Base-by-base conservation (phyloP, 2,113 vertebrate species). In the Hippolais icterina region DNA sequence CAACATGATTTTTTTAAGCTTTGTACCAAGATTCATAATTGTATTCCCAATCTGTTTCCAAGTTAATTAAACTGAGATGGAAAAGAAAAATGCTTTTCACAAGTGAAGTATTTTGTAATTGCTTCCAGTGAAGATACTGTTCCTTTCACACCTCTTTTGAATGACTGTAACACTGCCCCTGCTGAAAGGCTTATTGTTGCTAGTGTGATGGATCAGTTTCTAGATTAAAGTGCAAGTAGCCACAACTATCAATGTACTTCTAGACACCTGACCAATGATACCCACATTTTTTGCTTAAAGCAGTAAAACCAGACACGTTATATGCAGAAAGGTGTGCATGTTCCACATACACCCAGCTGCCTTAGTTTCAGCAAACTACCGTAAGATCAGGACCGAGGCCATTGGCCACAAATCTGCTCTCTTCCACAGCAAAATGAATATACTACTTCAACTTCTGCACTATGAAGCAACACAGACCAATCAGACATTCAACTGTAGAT, bases 11-110 rank as follows among this genome's bases (percentile, higher is more conserved):
- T 95, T 92, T 90, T 82, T 4, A 77, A 94, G 82, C 68, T 90
- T 90, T 83, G 56, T 76, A 94, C 79, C n/a, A 92, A 70, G 75
- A 66, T 68, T 63, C 19, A 41, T 44, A 81, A 85, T 70, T 83
- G 33, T 79, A 76, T 86, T 92, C 37, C 85, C 1, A 2, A 72
- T 70, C 66, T 56, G 39, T 74, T 95, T 95, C 78, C 79, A 66
- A 90, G 71, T 93, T 86, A 95, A 80, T 91, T 97, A 70, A 92
- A 91, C 23, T 56, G 64, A 15, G 54, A 88, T 25, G 52, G 75
- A 80, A 95, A 96, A 88, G 33, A 93, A 95, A 91, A 95, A 86
- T 35, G 42, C 39, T 31, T 41, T 80, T 93, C 84, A 72, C 9
- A 33, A 80, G 63, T 61, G 21, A 68, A 10, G 21, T 65, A 50